Evolutionary conservation across 2,888 invertebrate species (phyloP).

Genomic region (Cosmopolites sordidus): DNA sequence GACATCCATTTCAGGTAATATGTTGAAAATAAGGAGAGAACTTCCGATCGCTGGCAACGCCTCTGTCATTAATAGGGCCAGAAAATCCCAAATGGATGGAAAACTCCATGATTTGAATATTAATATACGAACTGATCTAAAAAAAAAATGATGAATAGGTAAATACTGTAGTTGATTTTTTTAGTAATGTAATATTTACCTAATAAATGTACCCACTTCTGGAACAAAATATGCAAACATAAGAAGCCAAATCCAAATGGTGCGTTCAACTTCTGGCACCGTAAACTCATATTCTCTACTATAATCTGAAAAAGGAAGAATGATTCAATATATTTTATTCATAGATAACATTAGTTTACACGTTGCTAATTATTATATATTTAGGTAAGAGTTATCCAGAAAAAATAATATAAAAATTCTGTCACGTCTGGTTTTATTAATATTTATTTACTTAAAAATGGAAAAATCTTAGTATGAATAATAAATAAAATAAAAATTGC

Average conservation of each 20-base stretch:
- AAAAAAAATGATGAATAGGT: too few relatives aligned
- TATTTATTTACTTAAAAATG: too few relatives aligned
- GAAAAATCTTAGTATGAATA: too few relatives aligned
- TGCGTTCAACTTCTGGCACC: constrained; percentile 60
- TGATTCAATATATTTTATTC: too few relatives aligned
- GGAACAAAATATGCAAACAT: constrained; percentile 72
- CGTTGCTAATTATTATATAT: too few relatives aligned
- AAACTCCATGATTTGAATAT: constrained; percentile 66
- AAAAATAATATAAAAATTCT: too few relatives aligned
- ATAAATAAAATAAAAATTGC: too few relatives aligned
- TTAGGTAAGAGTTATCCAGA: too few relatives aligned
- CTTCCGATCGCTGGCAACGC: constrained; percentile 73
- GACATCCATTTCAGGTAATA: constrained; percentile 77
- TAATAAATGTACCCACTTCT: constrained; percentile 64
- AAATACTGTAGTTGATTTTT: too few relatives aligned
- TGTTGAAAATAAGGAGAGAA: constrained; percentile 67
- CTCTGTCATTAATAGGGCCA: constrained; percentile 66
- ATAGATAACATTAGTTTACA: too few relatives aligned
- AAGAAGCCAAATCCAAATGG: constrained; percentile 77
- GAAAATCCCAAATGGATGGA: constrained; percentile 55
- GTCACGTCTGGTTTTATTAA: too few relatives aligned
- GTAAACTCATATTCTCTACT: constrained; percentile 56
- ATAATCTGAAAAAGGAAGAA: constrained; percentile 48
- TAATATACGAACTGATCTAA: constrained; percentile 62
- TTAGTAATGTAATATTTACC: too few relatives aligned